These are phyloP conservation scores for Sinohyriopsis cumingii DNA, from an alignment of 2,888 invertebrate genomes.

Conservation along the genomic window DNA sequence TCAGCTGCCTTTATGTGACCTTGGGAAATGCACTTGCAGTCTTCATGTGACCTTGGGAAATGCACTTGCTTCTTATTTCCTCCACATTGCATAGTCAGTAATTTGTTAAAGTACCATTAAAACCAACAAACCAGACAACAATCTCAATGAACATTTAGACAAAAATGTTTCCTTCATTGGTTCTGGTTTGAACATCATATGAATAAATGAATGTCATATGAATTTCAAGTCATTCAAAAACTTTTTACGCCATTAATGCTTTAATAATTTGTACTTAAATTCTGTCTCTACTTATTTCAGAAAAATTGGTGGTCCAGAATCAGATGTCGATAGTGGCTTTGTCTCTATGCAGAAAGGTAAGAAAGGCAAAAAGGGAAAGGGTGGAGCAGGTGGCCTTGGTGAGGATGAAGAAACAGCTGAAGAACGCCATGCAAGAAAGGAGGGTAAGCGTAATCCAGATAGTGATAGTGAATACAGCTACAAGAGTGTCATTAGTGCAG, in stretches of 20 bases:
- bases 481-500: conserved; percentile 65
- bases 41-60: too few relatives aligned
- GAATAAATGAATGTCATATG: too few relatives aligned
- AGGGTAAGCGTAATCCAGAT: conserved; percentile 60
- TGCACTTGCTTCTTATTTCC: too few relatives aligned
- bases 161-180: too few relatives aligned
- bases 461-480: conserved; percentile 70
- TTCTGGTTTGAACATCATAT: too few relatives aligned
- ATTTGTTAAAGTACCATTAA: too few relatives aligned
- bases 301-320: conserved; percentile 56
- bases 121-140: too few relatives aligned
- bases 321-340: conserved; percentile 59
- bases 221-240: too few relatives aligned
- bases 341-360: conserved; percentile 52
- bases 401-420: conserved; percentile 48
- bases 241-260: not conserved
- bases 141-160: too few relatives aligned
- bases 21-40: too few relatives aligned
- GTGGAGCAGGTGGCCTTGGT: conserved; percentile 28
- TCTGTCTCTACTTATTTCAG: conserved; percentile 30
- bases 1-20: too few relatives aligned
- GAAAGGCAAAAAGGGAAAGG: conserved; percentile 46
- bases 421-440: conserved; percentile 50
- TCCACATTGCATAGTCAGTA: too few relatives aligned
- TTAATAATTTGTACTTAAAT: not conserved